These are phyloP conservation scores for Azemiops feae DNA, from an alignment of 2,113 vertebrate species.

Conservation along the genomic window DNA sequence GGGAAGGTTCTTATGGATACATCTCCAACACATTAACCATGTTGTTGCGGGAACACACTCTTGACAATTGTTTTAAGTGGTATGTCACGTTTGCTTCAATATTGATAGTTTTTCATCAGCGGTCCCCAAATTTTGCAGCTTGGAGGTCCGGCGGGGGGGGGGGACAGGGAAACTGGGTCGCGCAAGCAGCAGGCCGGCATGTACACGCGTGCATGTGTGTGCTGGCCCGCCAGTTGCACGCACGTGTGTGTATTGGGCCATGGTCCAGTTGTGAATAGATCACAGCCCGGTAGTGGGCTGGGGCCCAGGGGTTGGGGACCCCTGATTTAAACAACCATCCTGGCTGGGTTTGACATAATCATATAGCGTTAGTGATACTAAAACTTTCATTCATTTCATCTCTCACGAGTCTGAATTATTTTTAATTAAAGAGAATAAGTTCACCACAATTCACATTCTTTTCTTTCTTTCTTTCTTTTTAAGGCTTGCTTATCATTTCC, in stretches of 20 bases:
- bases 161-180: background rate
- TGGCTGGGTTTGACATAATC: constrained; percentile 54
- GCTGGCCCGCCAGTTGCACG: background rate
- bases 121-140: too few species aligned
- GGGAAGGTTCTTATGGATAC: constrained; percentile 20
- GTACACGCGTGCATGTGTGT: background rate
- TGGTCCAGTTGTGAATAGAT: background rate
- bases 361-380: constrained; percentile 57
- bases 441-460: background rate
- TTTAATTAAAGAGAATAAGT: constrained; percentile 29
- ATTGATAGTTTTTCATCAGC: constrained; percentile 63
- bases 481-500: constrained; percentile 40
- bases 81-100: constrained; percentile 37
- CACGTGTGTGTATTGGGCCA: background rate
- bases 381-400: constrained; percentile 43
- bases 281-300: too few species aligned
- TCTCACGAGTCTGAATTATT: constrained; percentile 42
- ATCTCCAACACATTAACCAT: constrained; percentile 39
- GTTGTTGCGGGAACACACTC: constrained; percentile 51
- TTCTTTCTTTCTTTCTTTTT: background rate
- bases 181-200: too few species aligned
- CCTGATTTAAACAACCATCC: constrained; percentile 49
- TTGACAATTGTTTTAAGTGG: background rate
- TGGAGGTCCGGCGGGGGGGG: rapidly evolving
- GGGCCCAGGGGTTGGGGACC: too few species aligned